Percentiles rank a stretch among this genome's conserved stretches.
phyloP scores from a whole-genome alignment of 2,888 invertebrate species.

The Synergus laeviventris region DNA sequence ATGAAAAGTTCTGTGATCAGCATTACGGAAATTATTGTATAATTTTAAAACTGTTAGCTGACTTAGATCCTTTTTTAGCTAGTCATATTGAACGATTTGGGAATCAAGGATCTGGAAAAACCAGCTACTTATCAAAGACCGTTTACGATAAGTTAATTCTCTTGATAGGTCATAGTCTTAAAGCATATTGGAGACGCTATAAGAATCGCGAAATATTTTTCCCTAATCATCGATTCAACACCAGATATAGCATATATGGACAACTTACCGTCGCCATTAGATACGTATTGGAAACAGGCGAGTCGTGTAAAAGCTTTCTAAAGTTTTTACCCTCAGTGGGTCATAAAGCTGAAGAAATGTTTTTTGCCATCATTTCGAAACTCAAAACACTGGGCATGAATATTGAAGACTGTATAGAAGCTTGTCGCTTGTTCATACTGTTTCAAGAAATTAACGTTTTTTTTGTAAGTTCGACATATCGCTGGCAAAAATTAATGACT shows the following conservation, averaged over 20 bases:
- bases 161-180: background rate
- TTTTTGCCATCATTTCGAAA: no score
- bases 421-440: constrained; percentile 1
- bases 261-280: no score
- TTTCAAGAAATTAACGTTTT: constrained; percentile 10
- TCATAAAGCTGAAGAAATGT: no score
- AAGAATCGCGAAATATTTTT: constrained; percentile 9
- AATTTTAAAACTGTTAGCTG: constrained; percentile 59
- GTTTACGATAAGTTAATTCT: background rate
- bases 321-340: no score
- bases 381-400: no score
- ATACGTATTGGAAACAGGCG: no score
- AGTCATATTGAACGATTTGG: no score
- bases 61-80: constrained; percentile 62
- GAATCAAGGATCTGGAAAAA: constrained; percentile 55
- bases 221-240: no score
- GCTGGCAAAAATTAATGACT: constrained; percentile 20
- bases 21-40: constrained; percentile 62
- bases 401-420: no score
- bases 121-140: constrained; percentile 29
- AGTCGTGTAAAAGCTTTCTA: no score
- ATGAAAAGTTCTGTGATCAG: constrained; percentile 51
- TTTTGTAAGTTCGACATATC: constrained; percentile 6
- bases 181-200: background rate
- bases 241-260: no score